These are phyloP conservation scores for Alloscopus bannaensis DNA, from an alignment of 2,888 invertebrate species.

Conservation along the genomic window DNA sequence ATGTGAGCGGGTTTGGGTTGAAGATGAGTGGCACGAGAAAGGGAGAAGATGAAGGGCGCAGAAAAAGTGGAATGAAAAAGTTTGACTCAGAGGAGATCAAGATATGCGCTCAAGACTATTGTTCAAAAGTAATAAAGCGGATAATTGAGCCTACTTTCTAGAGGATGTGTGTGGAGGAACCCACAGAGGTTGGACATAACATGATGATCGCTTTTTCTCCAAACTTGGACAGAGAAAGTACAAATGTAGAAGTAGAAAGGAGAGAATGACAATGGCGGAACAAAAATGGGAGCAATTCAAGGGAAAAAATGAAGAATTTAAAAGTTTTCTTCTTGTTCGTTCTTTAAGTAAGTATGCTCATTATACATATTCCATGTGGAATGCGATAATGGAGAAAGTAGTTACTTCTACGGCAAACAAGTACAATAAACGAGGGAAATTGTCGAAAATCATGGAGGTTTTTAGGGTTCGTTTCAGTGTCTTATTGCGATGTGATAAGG, in stretches of 20 bases:
- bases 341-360: slow-evolving; percentile 44
- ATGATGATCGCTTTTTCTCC: slow-evolving; percentile 65
- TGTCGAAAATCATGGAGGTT: too few relatives aligned
- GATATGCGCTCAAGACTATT: slow-evolving; percentile 59
- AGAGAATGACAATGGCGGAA: slow-evolving; percentile 43
- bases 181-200: slow-evolving; percentile 67
- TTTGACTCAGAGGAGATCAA: slow-evolving; percentile 64
- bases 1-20: too few relatives aligned
- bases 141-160: slow-evolving; percentile 68
- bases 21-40: slow-evolving; percentile 1
- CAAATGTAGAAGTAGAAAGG: slow-evolving; percentile 44
- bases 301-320: slow-evolving; percentile 59
- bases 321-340: slow-evolving; percentile 47
- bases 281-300: slow-evolving; percentile 56
- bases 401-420: slow-evolving; percentile 33
- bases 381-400: slow-evolving; percentile 32
- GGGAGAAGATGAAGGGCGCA: background rate
- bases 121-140: slow-evolving; percentile 70
- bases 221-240: slow-evolving; percentile 53
- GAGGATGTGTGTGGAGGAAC: too few relatives aligned
- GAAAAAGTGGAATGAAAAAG: slow-evolving; percentile 41
- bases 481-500: too few relatives aligned
- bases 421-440: too few relatives aligned
- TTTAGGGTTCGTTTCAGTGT: too few relatives aligned
- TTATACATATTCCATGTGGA: slow-evolving; percentile 44